A percentile compares a stretch with the other conserved stretches of the same genome.
These are phyloP conservation scores for Rhegmatorhina hoffmannsi DNA, from an alignment of 2,113 vertebrate genomes.

Conservation along the genomic window DNA sequence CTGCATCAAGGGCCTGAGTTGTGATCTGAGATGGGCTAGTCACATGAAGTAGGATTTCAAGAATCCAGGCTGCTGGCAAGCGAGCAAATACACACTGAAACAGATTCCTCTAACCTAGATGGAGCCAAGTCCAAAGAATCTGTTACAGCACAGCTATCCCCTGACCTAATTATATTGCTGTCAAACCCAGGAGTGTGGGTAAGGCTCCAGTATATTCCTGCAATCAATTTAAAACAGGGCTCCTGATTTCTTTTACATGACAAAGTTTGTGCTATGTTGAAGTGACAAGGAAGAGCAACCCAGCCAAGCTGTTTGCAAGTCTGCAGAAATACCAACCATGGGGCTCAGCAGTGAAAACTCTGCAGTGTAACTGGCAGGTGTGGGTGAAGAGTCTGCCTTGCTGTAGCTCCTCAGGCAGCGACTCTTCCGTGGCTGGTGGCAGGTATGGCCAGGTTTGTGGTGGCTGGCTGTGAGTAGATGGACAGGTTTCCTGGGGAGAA, in stretches of 20 bases:
- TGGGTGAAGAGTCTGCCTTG: not conserved
- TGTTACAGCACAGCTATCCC: constrained; percentile 3
- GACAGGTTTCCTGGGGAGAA: not conserved
- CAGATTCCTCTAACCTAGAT: not conserved
- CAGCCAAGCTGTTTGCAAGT: not conserved
- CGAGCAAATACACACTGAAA: not conserved
- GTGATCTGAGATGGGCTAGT: not conserved
- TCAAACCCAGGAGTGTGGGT: not conserved
- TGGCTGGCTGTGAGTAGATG: not conserved
- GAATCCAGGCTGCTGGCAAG: not conserved
- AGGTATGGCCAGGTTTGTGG: not conserved
- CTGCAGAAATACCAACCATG: not conserved
- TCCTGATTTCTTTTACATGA: not conserved
- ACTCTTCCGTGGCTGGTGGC: not conserved
- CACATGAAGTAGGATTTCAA: not conserved
- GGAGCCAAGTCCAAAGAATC: constrained; percentile 10
- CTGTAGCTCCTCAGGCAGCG: not conserved
- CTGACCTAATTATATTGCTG: not conserved
- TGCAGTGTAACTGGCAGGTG: not conserved
- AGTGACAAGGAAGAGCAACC: not conserved
- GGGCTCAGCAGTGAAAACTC: not conserved
- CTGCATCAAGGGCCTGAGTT: not conserved
- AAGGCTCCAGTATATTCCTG: not conserved
- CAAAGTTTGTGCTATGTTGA: not conserved
- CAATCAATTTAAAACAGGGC: not conserved